Percentiles rank a stretch among this genome's conserved stretches.
phyloP scores from a whole-genome alignment of 2,113 vertebrate genomes.

The Eubucco bourcierii region DNA sequence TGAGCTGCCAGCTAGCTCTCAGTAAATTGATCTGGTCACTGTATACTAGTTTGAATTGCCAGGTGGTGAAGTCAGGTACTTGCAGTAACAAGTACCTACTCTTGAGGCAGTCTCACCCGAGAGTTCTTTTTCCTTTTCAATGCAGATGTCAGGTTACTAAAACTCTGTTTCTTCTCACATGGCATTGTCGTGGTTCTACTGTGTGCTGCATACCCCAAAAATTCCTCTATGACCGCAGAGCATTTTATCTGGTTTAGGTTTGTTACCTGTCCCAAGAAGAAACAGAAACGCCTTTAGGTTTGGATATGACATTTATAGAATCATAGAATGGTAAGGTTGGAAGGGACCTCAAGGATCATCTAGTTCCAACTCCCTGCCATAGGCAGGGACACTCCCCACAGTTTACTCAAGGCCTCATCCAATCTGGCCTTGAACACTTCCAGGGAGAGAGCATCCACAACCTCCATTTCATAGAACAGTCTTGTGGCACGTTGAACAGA shows the following conservation, averaged over 20 bases:
- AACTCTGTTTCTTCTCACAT: not conserved
- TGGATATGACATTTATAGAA: not conserved
- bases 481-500: not conserved
- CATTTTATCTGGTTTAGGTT: not conserved
- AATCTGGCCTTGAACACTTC: too few relatives aligned
- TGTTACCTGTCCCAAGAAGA: not conserved
- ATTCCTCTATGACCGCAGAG: not conserved
- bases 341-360: too few relatives aligned
- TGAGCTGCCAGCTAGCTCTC: not conserved
- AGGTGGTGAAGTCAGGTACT: not conserved
- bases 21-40: not conserved
- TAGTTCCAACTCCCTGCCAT: too few relatives aligned
- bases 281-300: not conserved
- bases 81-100: not conserved
- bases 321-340: too few relatives aligned
- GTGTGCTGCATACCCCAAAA: not conserved
- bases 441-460: too few relatives aligned
- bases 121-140: not conserved
- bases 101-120: not conserved
- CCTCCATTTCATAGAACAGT: not conserved
- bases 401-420: too few relatives aligned
- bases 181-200: not conserved
- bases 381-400: too few relatives aligned
- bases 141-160: not conserved
- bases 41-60: not conserved